A percentile compares a stretch with the other conserved stretches of the same genome.
Conservation (phyloP, 2,113 vertebrate genomes). For the Lontra canadensis region DNA sequence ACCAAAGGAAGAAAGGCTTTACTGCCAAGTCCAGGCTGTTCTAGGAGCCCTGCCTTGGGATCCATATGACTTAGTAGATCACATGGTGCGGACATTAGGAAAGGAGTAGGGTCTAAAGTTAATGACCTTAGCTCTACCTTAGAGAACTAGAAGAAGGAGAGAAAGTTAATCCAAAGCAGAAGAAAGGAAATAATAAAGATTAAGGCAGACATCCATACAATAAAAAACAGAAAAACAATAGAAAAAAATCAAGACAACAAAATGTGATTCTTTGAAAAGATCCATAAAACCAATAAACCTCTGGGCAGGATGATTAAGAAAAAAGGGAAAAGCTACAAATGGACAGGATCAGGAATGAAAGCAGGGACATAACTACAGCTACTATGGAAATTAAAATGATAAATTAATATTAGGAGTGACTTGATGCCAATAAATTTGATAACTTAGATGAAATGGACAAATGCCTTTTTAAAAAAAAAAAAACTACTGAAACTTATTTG, state of each 20-base stretch:
- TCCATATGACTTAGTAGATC: background rate
- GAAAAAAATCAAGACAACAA: background rate
- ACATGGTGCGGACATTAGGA: background rate
- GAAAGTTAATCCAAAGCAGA: background rate
- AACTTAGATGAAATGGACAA: background rate
- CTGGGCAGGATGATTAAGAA: background rate
- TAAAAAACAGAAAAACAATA: background rate
- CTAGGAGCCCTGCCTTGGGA: background rate
- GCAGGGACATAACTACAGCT: background rate
- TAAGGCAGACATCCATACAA: background rate
- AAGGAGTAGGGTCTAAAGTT: background rate
- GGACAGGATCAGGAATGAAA: background rate
- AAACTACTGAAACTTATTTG: background rate
- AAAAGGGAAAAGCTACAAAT: background rate
- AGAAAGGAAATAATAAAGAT: background rate
- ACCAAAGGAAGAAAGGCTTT: background rate
- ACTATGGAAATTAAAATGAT: background rate
- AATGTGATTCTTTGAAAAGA: background rate
- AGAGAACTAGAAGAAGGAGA: background rate
- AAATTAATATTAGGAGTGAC: background rate
- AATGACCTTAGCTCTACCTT: background rate
- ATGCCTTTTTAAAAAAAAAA: background rate
- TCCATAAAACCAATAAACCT: background rate
- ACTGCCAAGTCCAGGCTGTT: background rate
- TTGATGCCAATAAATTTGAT: background rate